Base-by-base conservation (phyloP, 2,113 vertebrate genomes). In the Dicerorhinus sumatrensis region DNA sequence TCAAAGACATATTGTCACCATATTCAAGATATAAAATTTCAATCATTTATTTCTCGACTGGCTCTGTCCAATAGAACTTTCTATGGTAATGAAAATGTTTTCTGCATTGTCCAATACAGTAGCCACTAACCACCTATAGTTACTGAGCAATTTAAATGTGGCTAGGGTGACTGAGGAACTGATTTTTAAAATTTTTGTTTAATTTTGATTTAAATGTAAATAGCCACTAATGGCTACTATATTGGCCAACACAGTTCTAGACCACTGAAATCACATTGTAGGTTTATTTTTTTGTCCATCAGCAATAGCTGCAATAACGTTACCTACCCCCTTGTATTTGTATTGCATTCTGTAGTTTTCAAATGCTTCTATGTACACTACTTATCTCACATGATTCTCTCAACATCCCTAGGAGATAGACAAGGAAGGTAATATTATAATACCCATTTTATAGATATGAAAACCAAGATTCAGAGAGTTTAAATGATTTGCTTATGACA, bases 401-500 rank as follows among this genome's bases (percentile, higher is more conserved):
- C 36, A 85, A 46, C 11, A 93, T 63, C 3, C 25, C 54, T 91
- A 76, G 5, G 17, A 54, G 54, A 18, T 42, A 89, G 25, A 83
- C 29, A 96, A 92, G 27, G 54, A 89, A 86, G 58, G 20, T 58
- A 18, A 46, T 88, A 80, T 51, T 65, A 13, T 80, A 70, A 80
- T 54, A 13, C 13, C 11, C 25, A 42, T 81, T 58, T 96, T 67
- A 86, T 46, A 75, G 63, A 60, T 51, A 27, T 31, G 14, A 83
- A 92, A 94, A 80, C 29, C 6, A 96, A 67, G 13, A 85, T 80
- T 93, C 27, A 58, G 7, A 79, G n/a, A 56, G 29, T 36, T 95
- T 94, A 82, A 76, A 2, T 89, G 63, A 76, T 73, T 96, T 91
- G 6, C 29, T 96, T 63, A 91, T n/a, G 16, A 46, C 25, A 95